Evolutionary conservation across 2,113 vertebrate species (phyloP).

Genomic region (Spermophilus dauricus): DNA sequence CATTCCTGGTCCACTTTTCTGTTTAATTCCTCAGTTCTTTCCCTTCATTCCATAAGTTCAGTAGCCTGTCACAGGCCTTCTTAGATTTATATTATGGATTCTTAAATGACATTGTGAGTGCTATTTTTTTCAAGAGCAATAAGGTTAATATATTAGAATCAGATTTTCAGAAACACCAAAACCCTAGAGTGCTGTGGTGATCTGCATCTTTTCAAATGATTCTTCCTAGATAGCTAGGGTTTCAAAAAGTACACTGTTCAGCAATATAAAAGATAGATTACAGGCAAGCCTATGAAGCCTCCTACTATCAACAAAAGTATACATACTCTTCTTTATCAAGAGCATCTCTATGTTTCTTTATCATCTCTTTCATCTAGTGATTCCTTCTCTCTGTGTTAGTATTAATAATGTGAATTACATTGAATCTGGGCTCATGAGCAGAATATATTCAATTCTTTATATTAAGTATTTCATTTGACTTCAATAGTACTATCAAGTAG

Average conservation of each 20-base stretch:
- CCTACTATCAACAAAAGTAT: not conserved
- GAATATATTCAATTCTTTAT: not conserved
- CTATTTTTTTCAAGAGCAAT: not conserved
- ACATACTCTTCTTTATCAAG: no score
- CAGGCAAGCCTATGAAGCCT: not conserved
- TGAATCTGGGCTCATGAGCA: not conserved
- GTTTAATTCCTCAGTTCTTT: not conserved
- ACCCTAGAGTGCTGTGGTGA: not conserved
- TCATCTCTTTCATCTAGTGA: not conserved
- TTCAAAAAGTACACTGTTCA: not conserved
- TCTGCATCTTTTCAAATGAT: not conserved
- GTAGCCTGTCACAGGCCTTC: not conserved
- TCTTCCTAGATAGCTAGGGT: not conserved
- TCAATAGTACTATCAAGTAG: not conserved
- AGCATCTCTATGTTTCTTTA: not conserved
- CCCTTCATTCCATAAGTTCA: not conserved
- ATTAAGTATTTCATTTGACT: not conserved
- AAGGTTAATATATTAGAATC: not conserved
- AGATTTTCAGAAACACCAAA: not conserved
- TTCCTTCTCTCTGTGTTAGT: not conserved
- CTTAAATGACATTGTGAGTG: not conserved
- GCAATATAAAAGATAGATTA: not conserved
- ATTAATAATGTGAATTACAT: not conserved
- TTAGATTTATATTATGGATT: not conserved
- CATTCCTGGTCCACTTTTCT: not conserved